phyloP scores from a whole-genome alignment of 2,888 invertebrate genomes.

The Himalopsyche japonica region DNA sequence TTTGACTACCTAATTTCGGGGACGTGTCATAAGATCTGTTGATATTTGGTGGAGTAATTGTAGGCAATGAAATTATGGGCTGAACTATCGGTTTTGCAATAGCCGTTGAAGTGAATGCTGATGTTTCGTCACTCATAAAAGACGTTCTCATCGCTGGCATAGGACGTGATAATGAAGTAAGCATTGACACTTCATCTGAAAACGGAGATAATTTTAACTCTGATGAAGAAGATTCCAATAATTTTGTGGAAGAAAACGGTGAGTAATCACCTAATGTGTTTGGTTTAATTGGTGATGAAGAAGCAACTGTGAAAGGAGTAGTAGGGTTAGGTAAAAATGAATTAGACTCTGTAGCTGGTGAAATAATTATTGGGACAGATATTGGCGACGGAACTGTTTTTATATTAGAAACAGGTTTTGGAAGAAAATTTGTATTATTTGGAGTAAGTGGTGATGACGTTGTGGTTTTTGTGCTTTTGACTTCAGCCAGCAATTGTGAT shows the following conservation, averaged over 20 bases:
- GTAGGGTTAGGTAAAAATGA: not conserved
- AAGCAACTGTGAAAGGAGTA: not conserved
- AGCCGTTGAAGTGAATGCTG: constrained; percentile 50
- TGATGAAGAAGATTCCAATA: not conserved
- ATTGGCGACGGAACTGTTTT: constrained; percentile 44
- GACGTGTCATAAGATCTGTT: not conserved
- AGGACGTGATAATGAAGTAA: not conserved
- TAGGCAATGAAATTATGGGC: constrained; percentile 24
- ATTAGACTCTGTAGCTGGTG: not conserved
- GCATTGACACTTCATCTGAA: not conserved
- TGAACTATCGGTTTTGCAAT: constrained; percentile 48
- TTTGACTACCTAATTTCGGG: not conserved
- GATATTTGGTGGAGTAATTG: constrained; percentile 18
- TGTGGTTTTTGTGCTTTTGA: constrained; percentile 44
- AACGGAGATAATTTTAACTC: not conserved
- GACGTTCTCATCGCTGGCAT: constrained; percentile 1
- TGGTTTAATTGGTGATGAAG: not conserved
- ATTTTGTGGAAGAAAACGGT: not conserved
- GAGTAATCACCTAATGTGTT: constrained; percentile 7
- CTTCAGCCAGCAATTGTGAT: constrained; percentile 53
- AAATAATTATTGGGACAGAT: not conserved
- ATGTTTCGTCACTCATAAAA: constrained; percentile 42
- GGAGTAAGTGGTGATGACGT: not conserved
- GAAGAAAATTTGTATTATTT: constrained; percentile 40
- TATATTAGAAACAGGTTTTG: constrained; percentile 50